Conservation (phyloP, 1,140 invertebrate genomes). For the Drosophila rhopaloa region DNA sequence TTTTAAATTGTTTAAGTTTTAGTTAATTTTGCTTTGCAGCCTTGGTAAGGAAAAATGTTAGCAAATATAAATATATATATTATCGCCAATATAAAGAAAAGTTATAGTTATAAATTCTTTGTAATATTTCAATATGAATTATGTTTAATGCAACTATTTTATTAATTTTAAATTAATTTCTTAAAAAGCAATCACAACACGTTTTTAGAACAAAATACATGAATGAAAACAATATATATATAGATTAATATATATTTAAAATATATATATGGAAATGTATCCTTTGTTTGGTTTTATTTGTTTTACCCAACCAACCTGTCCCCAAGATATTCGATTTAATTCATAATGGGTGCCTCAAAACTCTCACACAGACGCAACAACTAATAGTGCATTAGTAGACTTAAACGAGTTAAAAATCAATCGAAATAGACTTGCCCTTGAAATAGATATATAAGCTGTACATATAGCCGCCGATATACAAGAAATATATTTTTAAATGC, state of each 20-base stretch:
- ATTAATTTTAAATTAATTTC: conserved; percentile 71
- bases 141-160: conserved; percentile 57
- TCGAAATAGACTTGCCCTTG: conserved; percentile 67
- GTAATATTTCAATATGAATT: conserved; percentile 65
- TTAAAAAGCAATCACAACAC: conserved; percentile 66
- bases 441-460: conserved; percentile 54
- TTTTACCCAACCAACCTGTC: neutral
- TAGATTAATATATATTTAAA: conserved; percentile 59
- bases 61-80: conserved; percentile 47
- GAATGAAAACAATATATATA: conserved; percentile 38
- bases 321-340: conserved; percentile 26
- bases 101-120: conserved; percentile 66
- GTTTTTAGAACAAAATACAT: conserved; percentile 76
- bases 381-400: conserved; percentile 77
- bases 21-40: conserved; percentile 67
- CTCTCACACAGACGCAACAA: conserved; percentile 69
- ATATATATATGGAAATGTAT: conserved; percentile 59
- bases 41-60: conserved; percentile 43
- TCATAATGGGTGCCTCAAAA: conserved; percentile 60
- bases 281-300: conserved; percentile 38
- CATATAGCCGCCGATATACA: conserved; percentile 52
- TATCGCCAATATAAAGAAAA: conserved; percentile 46
- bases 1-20: conserved; percentile 73
- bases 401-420: conserved; percentile 76
- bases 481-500: conserved; percentile 77